Conservation (phyloP, 2,797 vertebrate genomes). For the Pelochelys cantorii region DNA sequence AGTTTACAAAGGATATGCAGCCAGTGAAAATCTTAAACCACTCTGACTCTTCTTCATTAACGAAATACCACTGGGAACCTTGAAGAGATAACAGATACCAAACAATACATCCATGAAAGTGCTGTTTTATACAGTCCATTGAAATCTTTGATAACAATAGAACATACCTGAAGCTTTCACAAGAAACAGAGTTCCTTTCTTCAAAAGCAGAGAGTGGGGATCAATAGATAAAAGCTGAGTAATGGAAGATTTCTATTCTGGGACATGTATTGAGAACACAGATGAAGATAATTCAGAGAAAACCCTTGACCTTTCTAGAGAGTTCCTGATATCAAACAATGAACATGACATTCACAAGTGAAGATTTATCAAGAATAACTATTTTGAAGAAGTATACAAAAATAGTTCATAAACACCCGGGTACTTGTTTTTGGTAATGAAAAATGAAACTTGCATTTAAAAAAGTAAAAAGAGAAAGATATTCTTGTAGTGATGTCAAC, state of each 20-base stretch:
- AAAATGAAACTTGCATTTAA: slow-evolving; percentile 81
- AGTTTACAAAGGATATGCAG: background rate
- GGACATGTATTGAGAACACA: slow-evolving; percentile 46
- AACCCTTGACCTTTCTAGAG: slow-evolving; percentile 61
- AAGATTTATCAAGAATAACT: slow-evolving; percentile 75
- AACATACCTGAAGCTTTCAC: slow-evolving; percentile 7
- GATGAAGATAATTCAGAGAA: slow-evolving; percentile 21
- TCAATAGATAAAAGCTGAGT: slow-evolving; percentile 49
- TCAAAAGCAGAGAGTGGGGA: slow-evolving; percentile 45
- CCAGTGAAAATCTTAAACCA: background rate
- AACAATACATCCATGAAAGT: background rate
- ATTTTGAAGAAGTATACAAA: slow-evolving; percentile 77
- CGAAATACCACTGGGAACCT: slow-evolving; percentile 31
- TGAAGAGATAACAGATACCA: background rate
- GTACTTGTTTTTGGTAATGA: slow-evolving; percentile 74
- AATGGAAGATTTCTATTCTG: slow-evolving; percentile 36
- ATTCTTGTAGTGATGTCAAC: slow-evolving; percentile 80
- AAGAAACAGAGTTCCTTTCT: slow-evolving; percentile 43
- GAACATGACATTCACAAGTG: slow-evolving; percentile 59
- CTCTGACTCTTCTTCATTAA: background rate
- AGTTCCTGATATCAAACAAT: slow-evolving; percentile 47
- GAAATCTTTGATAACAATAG: slow-evolving; percentile 13
- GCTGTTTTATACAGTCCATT: background rate
- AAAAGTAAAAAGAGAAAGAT: slow-evolving; percentile 78
- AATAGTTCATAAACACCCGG: slow-evolving; percentile 77